Conservation (phyloP, 2,888 invertebrate genomes). For the Hemaris fuciformis region DNA sequence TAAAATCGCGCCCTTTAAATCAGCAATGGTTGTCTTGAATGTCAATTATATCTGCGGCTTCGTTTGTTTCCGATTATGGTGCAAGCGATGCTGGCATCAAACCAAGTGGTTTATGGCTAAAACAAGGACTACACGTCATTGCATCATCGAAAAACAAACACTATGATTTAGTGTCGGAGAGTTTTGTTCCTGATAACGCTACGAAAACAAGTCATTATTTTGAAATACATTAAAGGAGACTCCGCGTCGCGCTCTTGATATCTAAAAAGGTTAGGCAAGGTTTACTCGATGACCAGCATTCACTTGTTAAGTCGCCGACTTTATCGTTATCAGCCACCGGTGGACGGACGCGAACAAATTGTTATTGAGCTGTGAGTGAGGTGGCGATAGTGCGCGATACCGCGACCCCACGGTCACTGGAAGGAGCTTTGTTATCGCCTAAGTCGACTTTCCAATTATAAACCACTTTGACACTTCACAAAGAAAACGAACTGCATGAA, state of each 20-base stretch:
- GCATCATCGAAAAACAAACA: slow-evolving; percentile 29
- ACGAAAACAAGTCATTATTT: slow-evolving; percentile 8
- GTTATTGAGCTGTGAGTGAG: slow-evolving; percentile 38
- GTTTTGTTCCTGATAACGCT: background rate
- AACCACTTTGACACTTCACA: background rate
- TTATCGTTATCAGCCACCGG: slow-evolving; percentile 35
- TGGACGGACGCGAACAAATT: slow-evolving; percentile 42
- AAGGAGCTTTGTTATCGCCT: slow-evolving; percentile 40
- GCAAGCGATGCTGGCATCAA: background rate
- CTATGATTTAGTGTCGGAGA: slow-evolving; percentile 25
- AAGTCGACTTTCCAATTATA: slow-evolving; percentile 27
- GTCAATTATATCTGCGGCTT: background rate
- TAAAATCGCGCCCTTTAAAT: background rate
- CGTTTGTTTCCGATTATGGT: background rate
- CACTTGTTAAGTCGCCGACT: slow-evolving; percentile 21
- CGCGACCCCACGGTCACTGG: slow-evolving; percentile 35
- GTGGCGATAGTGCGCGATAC: slow-evolving; percentile 38
- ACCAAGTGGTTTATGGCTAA: background rate
- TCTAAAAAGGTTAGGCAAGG: slow-evolving; percentile 26
- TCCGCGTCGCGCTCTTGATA: background rate
- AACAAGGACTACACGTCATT: background rate
- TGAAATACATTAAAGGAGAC: slow-evolving; percentile 8
- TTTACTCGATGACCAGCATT: slow-evolving; percentile 28
- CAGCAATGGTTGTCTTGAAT: background rate
- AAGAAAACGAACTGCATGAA: background rate